Evolutionary conservation across 2,113 vertebrate species (phyloP).

Genomic region (human): DNA sequence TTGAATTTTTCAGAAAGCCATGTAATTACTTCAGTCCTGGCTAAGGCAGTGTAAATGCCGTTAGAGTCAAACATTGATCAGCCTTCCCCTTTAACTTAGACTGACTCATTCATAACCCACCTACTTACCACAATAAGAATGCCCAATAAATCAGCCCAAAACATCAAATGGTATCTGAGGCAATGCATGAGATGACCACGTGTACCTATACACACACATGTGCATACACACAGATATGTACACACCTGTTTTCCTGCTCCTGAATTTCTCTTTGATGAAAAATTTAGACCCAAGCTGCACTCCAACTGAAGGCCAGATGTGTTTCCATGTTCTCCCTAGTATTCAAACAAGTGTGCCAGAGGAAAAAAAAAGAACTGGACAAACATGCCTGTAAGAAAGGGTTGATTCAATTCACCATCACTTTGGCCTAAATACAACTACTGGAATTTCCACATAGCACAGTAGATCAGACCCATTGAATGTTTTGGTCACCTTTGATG

Average conservation of each 20-base stretch:
- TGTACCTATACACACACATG: background rate
- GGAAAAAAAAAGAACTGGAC: background rate
- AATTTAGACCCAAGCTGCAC: background rate
- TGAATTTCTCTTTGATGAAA: background rate
- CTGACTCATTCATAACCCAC: background rate
- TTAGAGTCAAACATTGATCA: background rate
- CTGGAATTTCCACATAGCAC: background rate
- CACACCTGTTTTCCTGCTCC: background rate
- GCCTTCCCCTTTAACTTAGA: background rate
- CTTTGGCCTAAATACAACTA: background rate
- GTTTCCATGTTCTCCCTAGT: background rate
- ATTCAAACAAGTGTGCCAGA: background rate
- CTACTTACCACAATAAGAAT: background rate
- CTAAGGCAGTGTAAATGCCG: background rate
- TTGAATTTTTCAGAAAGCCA: slow-evolving; percentile 18
- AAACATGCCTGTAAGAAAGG: background rate
- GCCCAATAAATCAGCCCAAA: background rate
- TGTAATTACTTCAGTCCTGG: background rate
- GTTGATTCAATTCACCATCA: background rate
- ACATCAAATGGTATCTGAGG: background rate
- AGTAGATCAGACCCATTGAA: background rate
- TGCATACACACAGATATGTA: background rate
- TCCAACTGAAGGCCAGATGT: background rate
- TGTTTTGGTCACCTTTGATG: background rate
- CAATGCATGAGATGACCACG: background rate